phyloP scores from a whole-genome alignment of 2,888 invertebrate species.

The Acanthosepion pharaonis region DNA sequence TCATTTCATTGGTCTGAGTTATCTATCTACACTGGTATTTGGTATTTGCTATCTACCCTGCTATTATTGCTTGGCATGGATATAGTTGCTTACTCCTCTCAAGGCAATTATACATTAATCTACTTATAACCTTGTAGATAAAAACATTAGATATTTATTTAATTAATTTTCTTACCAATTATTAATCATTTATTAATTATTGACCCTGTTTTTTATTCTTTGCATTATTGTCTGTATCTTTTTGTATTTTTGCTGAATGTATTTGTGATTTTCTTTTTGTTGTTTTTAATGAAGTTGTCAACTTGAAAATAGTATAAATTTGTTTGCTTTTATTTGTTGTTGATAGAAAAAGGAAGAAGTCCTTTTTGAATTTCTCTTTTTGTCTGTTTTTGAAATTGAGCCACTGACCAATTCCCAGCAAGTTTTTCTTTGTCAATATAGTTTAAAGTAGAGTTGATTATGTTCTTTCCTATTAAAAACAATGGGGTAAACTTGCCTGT shows the following conservation, averaged over 20 bases:
- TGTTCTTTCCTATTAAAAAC: too few relatives aligned
- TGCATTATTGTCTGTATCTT: background rate
- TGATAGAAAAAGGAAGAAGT: background rate
- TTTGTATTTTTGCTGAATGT: background rate
- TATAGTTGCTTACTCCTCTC: background rate
- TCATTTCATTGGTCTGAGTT: too few relatives aligned
- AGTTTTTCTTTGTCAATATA: background rate
- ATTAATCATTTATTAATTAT: background rate
- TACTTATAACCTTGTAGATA: background rate
- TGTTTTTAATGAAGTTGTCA: background rate
- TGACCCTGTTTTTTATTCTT: background rate
- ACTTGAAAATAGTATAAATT: background rate
- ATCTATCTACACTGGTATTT: too few relatives aligned
- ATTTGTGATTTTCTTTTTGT: background rate
- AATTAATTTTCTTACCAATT: background rate
- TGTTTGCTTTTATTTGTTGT: background rate
- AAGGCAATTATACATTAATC: slow-evolving; percentile 23
- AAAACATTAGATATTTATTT: background rate
- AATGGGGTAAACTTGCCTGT: too few relatives aligned
- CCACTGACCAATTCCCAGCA: background rate
- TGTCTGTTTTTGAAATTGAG: background rate
- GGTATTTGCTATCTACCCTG: background rate
- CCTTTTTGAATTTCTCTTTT: background rate
- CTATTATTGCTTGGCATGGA: slow-evolving; percentile 38
- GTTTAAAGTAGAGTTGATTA: background rate